Base-by-base conservation (phyloP, 37 sponge, comb jelly and placozoan species). In the Haliclona indistincta region DNA sequence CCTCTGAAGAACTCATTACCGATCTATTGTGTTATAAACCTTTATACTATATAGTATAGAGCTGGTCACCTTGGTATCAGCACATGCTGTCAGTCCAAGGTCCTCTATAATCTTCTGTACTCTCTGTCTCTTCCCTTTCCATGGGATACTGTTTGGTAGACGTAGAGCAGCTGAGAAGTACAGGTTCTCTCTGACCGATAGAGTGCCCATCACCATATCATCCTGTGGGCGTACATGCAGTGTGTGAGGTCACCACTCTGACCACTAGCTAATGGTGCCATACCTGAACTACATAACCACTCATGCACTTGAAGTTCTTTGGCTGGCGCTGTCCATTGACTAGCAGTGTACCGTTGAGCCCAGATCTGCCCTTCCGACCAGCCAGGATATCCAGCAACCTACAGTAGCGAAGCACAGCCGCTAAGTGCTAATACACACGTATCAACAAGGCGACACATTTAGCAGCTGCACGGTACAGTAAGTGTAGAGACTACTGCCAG, bases 241-340 rank as follows among this genome's bases (percentile, higher is more conserved):
- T 26, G 10, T 10, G 30, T 45, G 52, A 40, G 28, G 3, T n/a
- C 36, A 1, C 25, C 3, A 34, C 11, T 38, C 2, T 35, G 58
- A 44, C 39, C 4, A 7, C 10, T 32, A 29, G 17, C 30, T 8
- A 30, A 26, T 38, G 3, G 26, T 20, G 2, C 37, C 63, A 34
- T 37, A 85, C 86, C 71, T 85, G 86, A 2, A 83, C 84, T n/a
- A 91, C 93, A 82, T 92, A 92, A 25, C 88, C 93, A 23, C 81
- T 56, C 19, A 73, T 35, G 62, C 63, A 84, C 43, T 71, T 88
- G 78, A 82, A 92, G 55, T 92, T 63, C 28, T 70, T 53, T 20
- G 81, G 81, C 8, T 58, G 88, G 25, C 32, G 47, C 32, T 71
- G 49, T 51, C 85, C 88, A 63, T 88, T 73, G 6, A 92, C 37